Evolutionary conservation across 35 echinoderm and acorn worm genomes (phyloP), one percentile per base, ranked within the genome.

Genomic region (Anneissia japonica): DNA sequence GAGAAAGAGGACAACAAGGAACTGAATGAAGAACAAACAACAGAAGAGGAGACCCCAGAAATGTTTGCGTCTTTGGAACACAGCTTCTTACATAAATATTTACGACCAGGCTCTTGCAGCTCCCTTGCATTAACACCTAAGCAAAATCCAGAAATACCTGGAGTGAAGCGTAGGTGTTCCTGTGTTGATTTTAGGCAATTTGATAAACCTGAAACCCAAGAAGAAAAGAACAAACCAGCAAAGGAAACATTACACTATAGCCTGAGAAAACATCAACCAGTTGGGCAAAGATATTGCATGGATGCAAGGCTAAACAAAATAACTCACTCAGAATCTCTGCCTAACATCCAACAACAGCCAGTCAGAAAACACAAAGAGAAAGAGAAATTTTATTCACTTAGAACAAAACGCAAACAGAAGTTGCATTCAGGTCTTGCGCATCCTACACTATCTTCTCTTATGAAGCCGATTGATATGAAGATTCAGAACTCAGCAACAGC

Each of bases 401-500:
- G 51, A 64, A 64, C 11, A 19, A 64, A 64, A 64, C 51, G 51
- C 19, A 64, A 64, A 64, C 51, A 64, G 1, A 64, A 26, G 26
- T 64, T 64, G 21, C 51, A 64, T 64, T 64, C 51, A 19, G 51
- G 51, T 23, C 51, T 64, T 23, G 51, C 51, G 2, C 51, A 64
- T 26, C 51, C 51, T 9, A 64, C 51, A 26, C 26, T 64, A 26
- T 9, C 51, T 64, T 64, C 51, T 19, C 51, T 64, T 16, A 64
- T 64, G 51, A 64, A 64, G 51, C 51, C 51, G 51, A 64, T 64
- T 64, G 51, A 64, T 26, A 12, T 64, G 51, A 64, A 64, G 51
- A 64, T 64, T 64, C 51, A 93, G 38, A 88, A 97, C 78, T 85
- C 87, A 51, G 84, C 90, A 35, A 45, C 87, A 72, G 94, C 94